Conservation (phyloP, 1,140 invertebrate genomes). For the Sarcophaga bullata region DNA sequence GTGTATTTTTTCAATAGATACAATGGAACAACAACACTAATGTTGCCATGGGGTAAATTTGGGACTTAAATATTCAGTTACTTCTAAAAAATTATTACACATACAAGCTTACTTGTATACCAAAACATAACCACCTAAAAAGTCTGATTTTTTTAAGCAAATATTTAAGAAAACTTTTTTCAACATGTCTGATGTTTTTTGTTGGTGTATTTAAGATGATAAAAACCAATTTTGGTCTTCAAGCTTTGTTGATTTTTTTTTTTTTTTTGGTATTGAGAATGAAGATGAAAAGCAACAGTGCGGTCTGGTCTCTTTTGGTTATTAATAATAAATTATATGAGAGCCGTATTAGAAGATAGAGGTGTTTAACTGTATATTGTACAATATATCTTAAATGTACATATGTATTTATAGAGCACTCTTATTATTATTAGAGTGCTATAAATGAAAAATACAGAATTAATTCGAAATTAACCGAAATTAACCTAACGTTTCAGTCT, state of each 20-base stretch:
- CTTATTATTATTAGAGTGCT: no score
- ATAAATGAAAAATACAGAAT: no score
- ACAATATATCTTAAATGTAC: no score
- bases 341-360: background rate
- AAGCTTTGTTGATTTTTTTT: no score
- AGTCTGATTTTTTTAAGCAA: background rate
- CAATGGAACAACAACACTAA: background rate
- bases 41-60: conserved; percentile 38
- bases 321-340: conserved; percentile 4
- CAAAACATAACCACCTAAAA: background rate
- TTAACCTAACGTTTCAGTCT: no score
- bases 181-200: background rate
- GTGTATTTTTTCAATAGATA: background rate
- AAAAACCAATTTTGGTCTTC: background rate
- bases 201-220: background rate
- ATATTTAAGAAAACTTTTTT: background rate
- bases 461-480: no score
- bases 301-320: background rate
- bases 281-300: background rate
- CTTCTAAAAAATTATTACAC: background rate
- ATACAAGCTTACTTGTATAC: background rate
- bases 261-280: background rate
- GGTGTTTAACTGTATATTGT: background rate
- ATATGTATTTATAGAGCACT: no score
- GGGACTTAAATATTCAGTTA: conserved; percentile 18